A percentile compares a stretch with the other conserved stretches of the same genome.
Evolutionary conservation across 2,888 invertebrate genomes (phyloP).

Genomic region (Ditylenchus weischeri): DNA sequence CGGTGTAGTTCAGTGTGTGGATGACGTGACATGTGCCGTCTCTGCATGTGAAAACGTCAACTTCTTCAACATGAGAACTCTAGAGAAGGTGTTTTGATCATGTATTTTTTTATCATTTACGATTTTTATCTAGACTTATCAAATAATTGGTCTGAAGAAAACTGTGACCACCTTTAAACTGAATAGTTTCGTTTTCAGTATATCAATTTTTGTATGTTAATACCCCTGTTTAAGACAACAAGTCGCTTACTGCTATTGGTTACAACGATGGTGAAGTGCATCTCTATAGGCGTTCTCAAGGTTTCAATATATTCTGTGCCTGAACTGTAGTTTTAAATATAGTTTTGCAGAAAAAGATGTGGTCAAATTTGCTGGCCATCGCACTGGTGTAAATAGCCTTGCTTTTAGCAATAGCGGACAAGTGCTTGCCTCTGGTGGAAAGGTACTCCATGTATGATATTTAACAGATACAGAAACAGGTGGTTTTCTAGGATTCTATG

Average conservation of each 20-base stretch:
- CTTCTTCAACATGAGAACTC: constrained; percentile 86
- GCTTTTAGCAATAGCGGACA: constrained; percentile 80
- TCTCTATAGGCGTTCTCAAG: constrained; percentile 50
- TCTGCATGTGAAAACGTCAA: constrained; percentile 88
- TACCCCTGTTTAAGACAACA: constrained; percentile 61
- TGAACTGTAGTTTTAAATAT: too few relatives aligned
- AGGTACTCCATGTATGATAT: constrained; percentile 64
- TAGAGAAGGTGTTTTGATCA: constrained; percentile 69
- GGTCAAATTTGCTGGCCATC: constrained; percentile 77
- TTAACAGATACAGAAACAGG: background rate
- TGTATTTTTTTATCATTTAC: too few relatives aligned
- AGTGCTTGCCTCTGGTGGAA: constrained; percentile 81
- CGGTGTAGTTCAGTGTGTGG: constrained; percentile 77
- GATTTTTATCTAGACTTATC: constrained; percentile 36
- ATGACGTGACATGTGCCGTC: constrained; percentile 77
- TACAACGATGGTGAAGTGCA: constrained; percentile 75
- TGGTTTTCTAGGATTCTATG: constrained; percentile 30
- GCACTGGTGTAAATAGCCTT: constrained; percentile 75
- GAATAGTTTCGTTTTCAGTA: constrained; percentile 64
- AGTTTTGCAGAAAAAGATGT: constrained; percentile 64
- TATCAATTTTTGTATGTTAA: too few relatives aligned
- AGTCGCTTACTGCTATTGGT: constrained; percentile 80
- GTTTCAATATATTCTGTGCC: background rate
- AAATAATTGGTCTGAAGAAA: constrained; percentile 63
- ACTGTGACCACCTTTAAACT: constrained; percentile 75